phyloP scores from a whole-genome alignment of 2,113 vertebrate genomes.

The Myxocyprinus asiaticus region DNA sequence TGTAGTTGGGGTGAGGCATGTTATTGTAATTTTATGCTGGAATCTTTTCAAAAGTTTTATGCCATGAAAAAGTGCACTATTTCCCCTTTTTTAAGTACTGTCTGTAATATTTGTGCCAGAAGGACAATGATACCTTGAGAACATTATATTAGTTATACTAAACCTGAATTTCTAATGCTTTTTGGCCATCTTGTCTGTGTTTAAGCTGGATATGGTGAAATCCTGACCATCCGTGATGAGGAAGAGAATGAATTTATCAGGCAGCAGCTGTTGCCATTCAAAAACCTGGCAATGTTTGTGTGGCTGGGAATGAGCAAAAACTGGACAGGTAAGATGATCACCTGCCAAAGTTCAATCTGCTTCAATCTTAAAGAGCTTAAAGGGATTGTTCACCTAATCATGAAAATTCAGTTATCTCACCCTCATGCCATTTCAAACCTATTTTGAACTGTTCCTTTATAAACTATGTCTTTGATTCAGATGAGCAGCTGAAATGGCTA shows the following conservation, averaged over 20 bases:
- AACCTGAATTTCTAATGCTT: not conserved
- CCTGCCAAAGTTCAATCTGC: not conserved
- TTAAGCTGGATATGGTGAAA: conserved; percentile 67
- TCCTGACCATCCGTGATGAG: conserved; percentile 85
- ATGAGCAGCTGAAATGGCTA: conserved; percentile 83
- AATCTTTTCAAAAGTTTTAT: not conserved
- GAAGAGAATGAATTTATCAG: conserved; percentile 86
- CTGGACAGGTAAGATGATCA: conserved; percentile 66
- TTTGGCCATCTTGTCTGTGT: conserved; percentile 5
- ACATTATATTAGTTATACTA: too few relatives aligned
- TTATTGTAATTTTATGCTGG: not conserved
- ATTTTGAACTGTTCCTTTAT: too few relatives aligned
- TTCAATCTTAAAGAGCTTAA: not conserved
- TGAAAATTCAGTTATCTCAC: too few relatives aligned
- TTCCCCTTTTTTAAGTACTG: too few relatives aligned
- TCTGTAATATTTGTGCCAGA: too few relatives aligned
- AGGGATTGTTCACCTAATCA: too few relatives aligned
- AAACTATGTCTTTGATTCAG: conserved; percentile 62
- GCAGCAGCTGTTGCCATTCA: conserved; percentile 80
- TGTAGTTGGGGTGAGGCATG: too few relatives aligned
- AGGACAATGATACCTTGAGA: too few relatives aligned
- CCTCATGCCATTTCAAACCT: too few relatives aligned
- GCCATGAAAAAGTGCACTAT: not conserved
- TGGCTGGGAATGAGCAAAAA: conserved; percentile 84
- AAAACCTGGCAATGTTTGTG: conserved; percentile 81